Percentiles rank a stretch among this genome's conserved stretches.
phyloP scores from a whole-genome alignment of 2,113 vertebrate genomes.

The Platichthys stellatus region DNA sequence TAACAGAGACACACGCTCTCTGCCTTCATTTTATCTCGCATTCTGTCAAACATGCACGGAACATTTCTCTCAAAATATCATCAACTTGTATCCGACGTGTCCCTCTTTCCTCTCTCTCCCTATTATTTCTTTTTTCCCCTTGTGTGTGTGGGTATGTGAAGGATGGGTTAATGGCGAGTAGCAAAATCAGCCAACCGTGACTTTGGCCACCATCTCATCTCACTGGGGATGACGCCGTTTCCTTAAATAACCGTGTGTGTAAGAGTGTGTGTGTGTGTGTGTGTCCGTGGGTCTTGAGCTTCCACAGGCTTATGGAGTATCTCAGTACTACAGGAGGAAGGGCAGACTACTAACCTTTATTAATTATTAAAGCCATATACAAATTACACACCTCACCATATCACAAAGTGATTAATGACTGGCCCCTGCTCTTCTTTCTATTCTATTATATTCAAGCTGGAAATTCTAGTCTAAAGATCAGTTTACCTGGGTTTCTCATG shows the following conservation, averaged over 20 bases:
- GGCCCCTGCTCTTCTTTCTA: not conserved
- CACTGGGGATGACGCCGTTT: constrained; percentile 72
- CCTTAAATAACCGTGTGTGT: constrained; percentile 72
- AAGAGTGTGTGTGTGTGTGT: constrained; percentile 16
- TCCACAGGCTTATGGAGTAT: constrained; percentile 26
- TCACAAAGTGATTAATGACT: constrained; percentile 47
- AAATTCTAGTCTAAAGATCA: not conserved
- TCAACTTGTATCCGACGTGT: not conserved
- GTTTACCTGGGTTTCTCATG: not conserved
- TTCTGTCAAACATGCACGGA: not conserved
- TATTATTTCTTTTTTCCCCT: not conserved
- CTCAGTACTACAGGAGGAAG: constrained; percentile 50
- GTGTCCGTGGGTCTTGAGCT: not conserved
- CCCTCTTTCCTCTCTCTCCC: not conserved
- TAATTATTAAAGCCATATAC: constrained; percentile 68
- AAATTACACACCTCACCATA: constrained; percentile 24
- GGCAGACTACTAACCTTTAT: constrained; percentile 71
- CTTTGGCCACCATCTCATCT: constrained; percentile 58
- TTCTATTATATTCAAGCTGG: not conserved
- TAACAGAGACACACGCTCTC: constrained; percentile 19
- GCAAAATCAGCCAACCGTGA: constrained; percentile 73
- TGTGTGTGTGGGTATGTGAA: not conserved
- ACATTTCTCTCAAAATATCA: constrained; percentile 4
- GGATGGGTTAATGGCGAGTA: constrained; percentile 53
- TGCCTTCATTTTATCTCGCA: constrained; percentile 14